Evolutionary conservation across 2,888 invertebrate species (phyloP), one percentile per base, ranked within the genome.

Genomic region (Eucera pruinosa): DNA sequence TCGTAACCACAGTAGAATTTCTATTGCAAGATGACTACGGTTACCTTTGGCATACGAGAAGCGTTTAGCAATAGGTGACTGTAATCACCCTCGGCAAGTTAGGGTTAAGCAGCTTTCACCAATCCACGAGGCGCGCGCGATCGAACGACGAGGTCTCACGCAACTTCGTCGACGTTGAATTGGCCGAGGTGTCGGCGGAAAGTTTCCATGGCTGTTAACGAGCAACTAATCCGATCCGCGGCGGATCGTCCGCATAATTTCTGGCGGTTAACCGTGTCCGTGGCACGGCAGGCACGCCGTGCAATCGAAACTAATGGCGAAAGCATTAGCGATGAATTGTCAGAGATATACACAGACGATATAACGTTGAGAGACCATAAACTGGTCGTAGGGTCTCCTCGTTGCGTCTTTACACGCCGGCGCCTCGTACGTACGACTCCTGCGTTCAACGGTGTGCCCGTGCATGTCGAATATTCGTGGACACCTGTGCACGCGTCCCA

Each of bases 291-390:
- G 55, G 41, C 71, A 61, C 62, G 79, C 43, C 67, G 79, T 80
- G 81, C 88, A 88, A 89, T 90, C 87, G 88, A 87, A 88, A 88
- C 89, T 89, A 89, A 91, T 90, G 90, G 90, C 78, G 82, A 86
- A 86, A 88, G 88, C 89, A 90, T 91, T 91, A 91, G 89, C 88
- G 82, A 89, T 83, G 89, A 90, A 91, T 91, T 88, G 90, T 90
- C 89, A 90, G 87, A 89, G 86, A 90, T 91, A 90, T 90, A 89
- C 61, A 62, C 88, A 86, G 85, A 87, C 89, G 87, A 89, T 90
- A 90, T 89, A 88, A 89, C 88, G 88, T 88, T 88, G 90, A 90
- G 90, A 90, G 91, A 89, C 89, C 89, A 90, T 90, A 91, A 91
- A 90, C 90, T 90, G 86, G 85, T 89, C 88, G 90, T 90, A 89